Base-by-base conservation (phyloP, 2,797 vertebrate genomes). In the Poeciliopsis gracilis region DNA sequence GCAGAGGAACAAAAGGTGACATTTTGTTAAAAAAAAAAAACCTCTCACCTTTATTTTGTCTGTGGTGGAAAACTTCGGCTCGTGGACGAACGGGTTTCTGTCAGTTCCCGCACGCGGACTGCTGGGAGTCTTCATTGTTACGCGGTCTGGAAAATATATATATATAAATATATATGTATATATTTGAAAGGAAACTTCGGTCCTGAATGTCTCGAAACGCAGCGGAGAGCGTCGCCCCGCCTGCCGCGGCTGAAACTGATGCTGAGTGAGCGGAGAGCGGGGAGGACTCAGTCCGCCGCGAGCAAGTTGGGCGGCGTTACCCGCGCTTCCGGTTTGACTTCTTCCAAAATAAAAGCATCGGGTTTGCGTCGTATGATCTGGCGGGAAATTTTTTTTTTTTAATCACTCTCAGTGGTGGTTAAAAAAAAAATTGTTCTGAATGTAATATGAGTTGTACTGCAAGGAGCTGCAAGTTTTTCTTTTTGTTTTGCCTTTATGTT, bases 71-170 rank as follows among this genome's bases (percentile, higher is more conserved):
- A 97, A 90, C 82, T 94, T 96, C 81, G 97, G 94, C 83, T 97
- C 94, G 91, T 98, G 97, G 72, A 95, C 93, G 93, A 98, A 98
- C 10, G 97, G 97, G 93, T 97, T 97, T 89, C 89, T 92, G 30
- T 87, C 87, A 80, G 78, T 86, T 51, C 23, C 84, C 63, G 84
- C 86, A 72, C 93, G 87, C 16, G 91, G 92, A 66, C 82, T 91
- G 85, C 79, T 82, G 5, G 90, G 74, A 72, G 96, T 87, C 93
- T 95, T 95, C 97, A 97, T 97, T 3, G 61, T 71, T 45, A 71
- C 75, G 8, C 23, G 33, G 36, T 15, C 41, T 10, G 15, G 63
- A 41, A 43, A 46, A 13, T n/a, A 0, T 16, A 63, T 25, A 10
- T 8, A 25, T 7, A 23, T 4, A 51, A 0, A 23, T 18, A 51